Evolutionary conservation across 2,113 vertebrate genomes (phyloP).

Genomic region (Colius striatus): DNA sequence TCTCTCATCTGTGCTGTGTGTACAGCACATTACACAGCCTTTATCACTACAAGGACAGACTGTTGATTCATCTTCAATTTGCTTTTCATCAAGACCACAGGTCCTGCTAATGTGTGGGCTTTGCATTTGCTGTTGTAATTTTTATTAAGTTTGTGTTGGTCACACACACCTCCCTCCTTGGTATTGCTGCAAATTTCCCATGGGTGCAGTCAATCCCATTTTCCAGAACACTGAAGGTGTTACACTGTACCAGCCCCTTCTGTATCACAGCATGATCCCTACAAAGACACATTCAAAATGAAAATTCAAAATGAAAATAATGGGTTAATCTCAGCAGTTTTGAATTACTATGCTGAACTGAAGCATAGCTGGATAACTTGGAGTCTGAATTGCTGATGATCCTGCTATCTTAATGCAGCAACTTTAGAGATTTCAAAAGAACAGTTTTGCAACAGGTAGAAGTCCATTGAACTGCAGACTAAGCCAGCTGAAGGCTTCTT

Average conservation of each 20-base stretch:
- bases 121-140: neutral
- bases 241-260: neutral
- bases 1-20: neutral
- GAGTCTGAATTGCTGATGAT: no score
- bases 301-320: neutral
- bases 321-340: no score
- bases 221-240: neutral
- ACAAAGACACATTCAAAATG: neutral
- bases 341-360: no score
- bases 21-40: neutral
- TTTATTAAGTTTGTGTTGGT: neutral
- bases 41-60: neutral
- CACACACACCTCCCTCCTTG: accelerated
- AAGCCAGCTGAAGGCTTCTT: neutral
- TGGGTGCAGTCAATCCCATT: no score
- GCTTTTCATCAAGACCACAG: neutral
- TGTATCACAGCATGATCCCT: neutral
- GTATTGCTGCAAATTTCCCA: neutral
- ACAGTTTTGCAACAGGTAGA: neutral
- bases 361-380: no score
- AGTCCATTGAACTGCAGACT: neutral
- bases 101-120: neutral
- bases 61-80: neutral
- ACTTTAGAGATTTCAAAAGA: neutral
- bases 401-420: no score